Evolutionary conservation across 2,888 invertebrate genomes (phyloP), one percentile per base, ranked within the genome.

Genomic region (Tribolium freemani): DNA sequence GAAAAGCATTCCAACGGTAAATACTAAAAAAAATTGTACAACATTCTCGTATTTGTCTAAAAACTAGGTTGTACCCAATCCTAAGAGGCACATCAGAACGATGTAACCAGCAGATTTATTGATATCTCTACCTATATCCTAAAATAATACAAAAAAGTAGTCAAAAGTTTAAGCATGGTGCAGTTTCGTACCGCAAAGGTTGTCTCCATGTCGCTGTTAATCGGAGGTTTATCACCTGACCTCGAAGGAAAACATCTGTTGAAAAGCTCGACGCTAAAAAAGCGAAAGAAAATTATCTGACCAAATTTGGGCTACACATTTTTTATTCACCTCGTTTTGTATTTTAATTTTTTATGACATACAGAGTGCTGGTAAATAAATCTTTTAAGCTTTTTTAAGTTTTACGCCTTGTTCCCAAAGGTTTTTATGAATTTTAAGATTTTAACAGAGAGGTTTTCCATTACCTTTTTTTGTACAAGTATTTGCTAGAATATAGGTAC

Each of bases 1-100:
- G 30, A 89, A 77, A 64, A 90, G 83, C 68, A 90, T 86, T 0
- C 88, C 76, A 38, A 89, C 79, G 0, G 90, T 16, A 45, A 61
- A 45, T n/a, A 30, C 63, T 63, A 11, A 46, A 60, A 60, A 5
- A 63, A 6, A 5, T 9, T 46, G 8, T 46, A 50, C 26, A 9
- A 50, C n/a, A 50, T 21, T 54, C 44, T 26, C 26, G 26, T 26
- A 26, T 26, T 26, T 26, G 26, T 26, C 9, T 16, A 11, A 20
- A 4, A n/a, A 58, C 20, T 9, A 44, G 3, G 5, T 10, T 50
- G 26, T 53, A 53, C 61, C 61, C 9, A 70, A 46, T 31, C 71
- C 71, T 16, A 71, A 58, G 16, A 71, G 57, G 46, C 71, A 66
- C 5, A 71, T 16, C 0, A 8, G 21, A 2, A 71, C 71, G 5